Evolutionary conservation across 2,888 invertebrate genomes (phyloP).

Genomic region (Dolichopus griseipennis): DNA sequence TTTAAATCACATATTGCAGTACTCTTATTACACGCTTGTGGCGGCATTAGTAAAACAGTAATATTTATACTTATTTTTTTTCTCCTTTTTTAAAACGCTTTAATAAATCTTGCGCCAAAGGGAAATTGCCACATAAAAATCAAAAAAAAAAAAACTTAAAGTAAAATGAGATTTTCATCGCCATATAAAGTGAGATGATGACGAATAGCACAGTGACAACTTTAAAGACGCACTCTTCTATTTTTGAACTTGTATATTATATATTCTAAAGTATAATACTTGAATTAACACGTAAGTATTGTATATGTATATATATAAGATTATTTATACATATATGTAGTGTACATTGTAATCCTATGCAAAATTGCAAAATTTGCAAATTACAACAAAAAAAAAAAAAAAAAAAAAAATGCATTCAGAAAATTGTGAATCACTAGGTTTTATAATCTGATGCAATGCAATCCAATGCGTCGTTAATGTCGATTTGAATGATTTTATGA

Average conservation of each 20-base stretch:
- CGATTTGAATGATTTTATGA: background rate
- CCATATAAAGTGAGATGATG: slow-evolving; percentile 6
- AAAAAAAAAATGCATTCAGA: no score
- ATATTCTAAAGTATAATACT: background rate
- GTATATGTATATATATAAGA: background rate
- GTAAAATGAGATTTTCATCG: background rate
- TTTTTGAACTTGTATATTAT: background rate
- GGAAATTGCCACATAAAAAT: slow-evolving; percentile 1
- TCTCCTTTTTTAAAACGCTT: background rate
- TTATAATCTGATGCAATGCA: background rate
- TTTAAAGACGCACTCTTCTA: background rate
- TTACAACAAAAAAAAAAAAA: background rate
- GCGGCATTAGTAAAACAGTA: slow-evolving; percentile 2
- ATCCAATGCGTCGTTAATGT: slow-evolving; percentile 1
- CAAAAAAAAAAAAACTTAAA: background rate
- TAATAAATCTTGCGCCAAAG: slow-evolving; percentile 3
- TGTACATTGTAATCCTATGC: no score
- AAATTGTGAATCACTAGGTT: no score
- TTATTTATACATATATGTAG: background rate
- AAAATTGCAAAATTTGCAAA: background rate
- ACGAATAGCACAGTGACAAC: background rate
- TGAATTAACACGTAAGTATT: no score
- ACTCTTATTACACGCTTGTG: background rate
- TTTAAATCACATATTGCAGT: background rate
- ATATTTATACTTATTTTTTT: background rate